Percentiles rank a stretch among this genome's conserved stretches.
Conservation (phyloP, 2,113 vertebrate genomes). For the Callionymus lyra region DNA sequence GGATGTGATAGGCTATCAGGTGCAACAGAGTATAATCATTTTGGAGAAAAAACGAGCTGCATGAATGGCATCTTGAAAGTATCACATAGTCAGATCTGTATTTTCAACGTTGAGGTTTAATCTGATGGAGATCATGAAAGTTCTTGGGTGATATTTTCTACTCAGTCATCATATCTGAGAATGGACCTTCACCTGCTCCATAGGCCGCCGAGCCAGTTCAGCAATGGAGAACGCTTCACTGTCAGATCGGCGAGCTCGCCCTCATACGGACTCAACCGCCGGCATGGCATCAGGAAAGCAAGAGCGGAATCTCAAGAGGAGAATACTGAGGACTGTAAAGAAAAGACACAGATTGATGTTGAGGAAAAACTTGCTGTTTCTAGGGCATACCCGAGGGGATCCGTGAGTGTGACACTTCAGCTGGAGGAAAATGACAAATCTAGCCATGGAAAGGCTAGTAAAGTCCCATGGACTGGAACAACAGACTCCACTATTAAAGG, state of each 20-base stretch:
- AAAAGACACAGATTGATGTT: conserved; percentile 1
- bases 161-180: conserved; percentile 12
- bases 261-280: conserved; percentile 24
- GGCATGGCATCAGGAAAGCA: conserved; percentile 17
- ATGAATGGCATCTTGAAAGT: too few relatives aligned
- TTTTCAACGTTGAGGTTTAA: too few relatives aligned
- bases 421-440: conserved; percentile 14
- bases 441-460: conserved; percentile 3
- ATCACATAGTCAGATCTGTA: too few relatives aligned
- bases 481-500: conserved; percentile 12
- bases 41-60: too few relatives aligned
- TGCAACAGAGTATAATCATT: too few relatives aligned
- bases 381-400: conserved; percentile 1
- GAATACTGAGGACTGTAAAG: not conserved
- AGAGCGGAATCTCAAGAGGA: not conserved
- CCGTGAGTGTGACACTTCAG: conserved; percentile 5
- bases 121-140: too few relatives aligned
- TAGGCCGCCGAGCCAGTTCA: conserved; percentile 17
- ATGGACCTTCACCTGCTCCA: conserved; percentile 46
- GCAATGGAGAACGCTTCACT: conserved; percentile 30
- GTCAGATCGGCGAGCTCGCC: conserved; percentile 55
- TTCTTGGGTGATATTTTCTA: too few relatives aligned
- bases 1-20: conserved; percentile 8
- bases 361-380: too few relatives aligned
- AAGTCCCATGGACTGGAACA: conserved; percentile 15